These are phyloP conservation scores for Calvadosia cruxmelitensis DNA, from an alignment of 30 jellyfish, hydroid and myxozoan species.

Conservation along the genomic window DNA sequence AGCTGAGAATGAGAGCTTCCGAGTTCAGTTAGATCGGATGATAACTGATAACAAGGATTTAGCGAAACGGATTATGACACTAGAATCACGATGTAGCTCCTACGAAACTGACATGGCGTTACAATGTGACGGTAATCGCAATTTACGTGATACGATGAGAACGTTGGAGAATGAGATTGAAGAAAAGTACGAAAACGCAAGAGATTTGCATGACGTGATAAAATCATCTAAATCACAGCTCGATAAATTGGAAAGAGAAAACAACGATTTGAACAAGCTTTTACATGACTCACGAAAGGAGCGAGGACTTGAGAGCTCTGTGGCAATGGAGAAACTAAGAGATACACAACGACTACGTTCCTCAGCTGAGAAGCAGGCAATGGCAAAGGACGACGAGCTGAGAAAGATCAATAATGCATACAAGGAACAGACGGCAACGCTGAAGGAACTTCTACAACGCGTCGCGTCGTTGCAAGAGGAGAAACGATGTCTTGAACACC, in stretches of 20 bases:
- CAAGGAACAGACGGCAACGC: constrained; percentile 53
- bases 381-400: constrained; percentile 44
- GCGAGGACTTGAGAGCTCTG: not conserved
- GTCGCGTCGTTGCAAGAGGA: constrained; percentile 55
- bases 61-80: constrained; percentile 62
- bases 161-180: not conserved
- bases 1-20: constrained; percentile 31
- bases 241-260: not conserved
- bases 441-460: constrained; percentile 47
- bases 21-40: constrained; percentile 45
- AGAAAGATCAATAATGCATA: constrained; percentile 26
- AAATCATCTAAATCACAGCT: not conserved
- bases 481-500: constrained; percentile 42
- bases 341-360: not conserved
- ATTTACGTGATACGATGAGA: not conserved
- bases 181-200: not conserved
- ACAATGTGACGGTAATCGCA: not conserved
- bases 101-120: not conserved
- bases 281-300: not conserved
- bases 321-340: not conserved
- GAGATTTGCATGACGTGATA: not conserved
- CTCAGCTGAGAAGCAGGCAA: constrained; percentile 20
- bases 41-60: constrained; percentile 66
- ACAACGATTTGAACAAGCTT: no score
- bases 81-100: constrained; percentile 12